Evolutionary conservation across 2,113 vertebrate genomes (phyloP).

Genomic region (Psilopsiagon aurifrons): DNA sequence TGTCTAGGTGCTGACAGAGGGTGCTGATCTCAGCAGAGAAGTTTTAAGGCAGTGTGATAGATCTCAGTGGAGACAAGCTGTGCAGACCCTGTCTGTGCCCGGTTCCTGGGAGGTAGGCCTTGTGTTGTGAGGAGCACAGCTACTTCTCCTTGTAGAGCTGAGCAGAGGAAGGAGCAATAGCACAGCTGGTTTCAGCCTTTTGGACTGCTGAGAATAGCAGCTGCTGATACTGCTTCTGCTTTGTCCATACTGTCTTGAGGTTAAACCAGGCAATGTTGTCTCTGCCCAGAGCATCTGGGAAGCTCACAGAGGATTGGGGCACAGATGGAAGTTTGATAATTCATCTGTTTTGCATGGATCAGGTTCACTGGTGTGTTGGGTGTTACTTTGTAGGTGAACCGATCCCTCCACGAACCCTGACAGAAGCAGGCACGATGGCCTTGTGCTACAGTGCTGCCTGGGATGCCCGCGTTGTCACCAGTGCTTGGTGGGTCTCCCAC

Average conservation of each 20-base stretch:
- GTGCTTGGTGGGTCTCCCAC: constrained; percentile 98
- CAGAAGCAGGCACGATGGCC: constrained; percentile 93
- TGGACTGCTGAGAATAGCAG: background rate
- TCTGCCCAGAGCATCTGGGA: background rate
- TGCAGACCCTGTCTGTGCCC: background rate
- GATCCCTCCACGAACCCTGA: constrained; percentile 90
- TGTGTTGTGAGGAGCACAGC: background rate
- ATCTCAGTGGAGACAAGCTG: background rate
- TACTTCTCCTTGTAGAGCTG: background rate
- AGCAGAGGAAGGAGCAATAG: background rate
- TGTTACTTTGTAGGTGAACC: constrained; percentile 77
- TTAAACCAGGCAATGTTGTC: background rate
- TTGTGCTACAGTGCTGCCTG: constrained; percentile 97
- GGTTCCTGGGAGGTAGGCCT: background rate
- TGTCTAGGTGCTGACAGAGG: background rate
- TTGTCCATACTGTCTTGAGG: rapidly evolving
- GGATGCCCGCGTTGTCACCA: constrained; percentile 96
- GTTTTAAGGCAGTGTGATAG: rapidly evolving
- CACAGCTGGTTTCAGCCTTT: background rate
- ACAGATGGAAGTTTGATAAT: rapidly evolving
- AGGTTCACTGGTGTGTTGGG: rapidly evolving
- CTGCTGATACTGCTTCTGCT: background rate
- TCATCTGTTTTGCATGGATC: rapidly evolving
- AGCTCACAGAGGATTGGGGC: rapidly evolving
- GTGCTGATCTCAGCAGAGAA: background rate